phyloP scores from a whole-genome alignment of 2,797 vertebrate species.

The Lophotriccus pileatus region DNA sequence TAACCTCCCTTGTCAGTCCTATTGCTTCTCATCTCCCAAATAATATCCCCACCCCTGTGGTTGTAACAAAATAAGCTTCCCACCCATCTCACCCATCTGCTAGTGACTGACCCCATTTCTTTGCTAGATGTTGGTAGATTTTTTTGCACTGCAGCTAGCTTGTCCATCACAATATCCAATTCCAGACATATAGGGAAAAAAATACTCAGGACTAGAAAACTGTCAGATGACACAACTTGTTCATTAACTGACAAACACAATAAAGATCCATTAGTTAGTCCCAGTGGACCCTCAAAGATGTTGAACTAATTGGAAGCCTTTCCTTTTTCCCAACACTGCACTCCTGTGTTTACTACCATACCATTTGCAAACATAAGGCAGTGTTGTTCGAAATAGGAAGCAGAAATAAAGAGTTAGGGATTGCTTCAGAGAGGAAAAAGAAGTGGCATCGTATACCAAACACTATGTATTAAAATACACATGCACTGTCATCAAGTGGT shows the following conservation, averaged over 20 bases:
- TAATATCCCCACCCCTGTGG: slow-evolving; percentile 1
- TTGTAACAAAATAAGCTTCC: background rate
- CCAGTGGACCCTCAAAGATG: background rate
- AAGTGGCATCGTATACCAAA: background rate
- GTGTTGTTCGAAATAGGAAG: background rate
- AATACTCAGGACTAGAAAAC: background rate
- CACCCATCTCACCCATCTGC: background rate
- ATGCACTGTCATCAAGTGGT: background rate
- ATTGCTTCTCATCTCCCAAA: slow-evolving; percentile 1
- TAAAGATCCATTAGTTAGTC: background rate
- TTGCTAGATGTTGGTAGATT: background rate
- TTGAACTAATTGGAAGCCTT: background rate
- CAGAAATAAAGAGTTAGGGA: background rate
- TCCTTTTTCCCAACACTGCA: background rate
- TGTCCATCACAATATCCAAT: background rate
- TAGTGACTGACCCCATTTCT: background rate
- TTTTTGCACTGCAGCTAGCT: background rate
- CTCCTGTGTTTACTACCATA: background rate
- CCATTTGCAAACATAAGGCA: background rate
- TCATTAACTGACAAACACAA: background rate
- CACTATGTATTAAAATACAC: background rate
- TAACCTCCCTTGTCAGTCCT: slow-evolving; percentile 10
- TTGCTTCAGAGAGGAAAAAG: background rate
- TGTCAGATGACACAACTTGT: background rate
- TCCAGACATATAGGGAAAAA: background rate